These are phyloP conservation scores for Aplocera efformata DNA, from an alignment of 2,888 invertebrate genomes.

Conservation along the genomic window DNA sequence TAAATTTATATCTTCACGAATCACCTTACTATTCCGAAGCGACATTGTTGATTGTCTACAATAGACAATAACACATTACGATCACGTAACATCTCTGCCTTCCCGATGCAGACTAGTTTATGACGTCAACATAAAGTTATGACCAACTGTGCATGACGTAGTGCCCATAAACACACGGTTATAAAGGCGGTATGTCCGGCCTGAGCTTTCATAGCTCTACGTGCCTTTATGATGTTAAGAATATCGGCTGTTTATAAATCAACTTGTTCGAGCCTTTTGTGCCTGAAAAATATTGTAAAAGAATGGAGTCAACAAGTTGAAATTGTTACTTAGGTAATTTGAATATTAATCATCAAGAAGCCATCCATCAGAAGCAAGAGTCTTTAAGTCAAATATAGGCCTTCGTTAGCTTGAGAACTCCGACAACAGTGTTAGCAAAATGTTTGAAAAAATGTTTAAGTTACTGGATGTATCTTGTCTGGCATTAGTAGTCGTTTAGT, in stretches of 20 bases:
- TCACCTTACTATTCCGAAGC: neutral
- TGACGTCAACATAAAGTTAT: slow-evolving; percentile 44
- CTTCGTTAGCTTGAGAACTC: too few species aligned
- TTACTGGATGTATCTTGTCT: too few species aligned
- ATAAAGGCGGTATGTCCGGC: slow-evolving; percentile 39
- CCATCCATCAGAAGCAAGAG: too few species aligned
- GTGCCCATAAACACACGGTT: slow-evolving; percentile 42
- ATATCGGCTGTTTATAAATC: slow-evolving; percentile 22
- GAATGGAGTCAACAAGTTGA: too few species aligned
- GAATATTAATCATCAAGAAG: too few species aligned
- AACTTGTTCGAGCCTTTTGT: slow-evolving; percentile 1
- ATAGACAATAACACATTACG: slow-evolving; percentile 23
- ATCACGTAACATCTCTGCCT: slow-evolving; percentile 32
- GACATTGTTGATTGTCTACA: slow-evolving; percentile 22
- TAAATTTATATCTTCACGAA: slow-evolving; percentile 1
- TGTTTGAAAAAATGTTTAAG: too few species aligned
- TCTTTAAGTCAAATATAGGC: too few species aligned
- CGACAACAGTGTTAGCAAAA: too few species aligned
- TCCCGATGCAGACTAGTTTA: slow-evolving; percentile 40
- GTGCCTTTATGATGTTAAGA: slow-evolving; percentile 26
- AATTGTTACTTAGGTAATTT: too few species aligned
- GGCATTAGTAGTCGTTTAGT: too few species aligned
- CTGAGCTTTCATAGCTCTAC: slow-evolving; percentile 25
- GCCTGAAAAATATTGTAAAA: neutral
- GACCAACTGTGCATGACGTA: slow-evolving; percentile 38